Evolutionary conservation across 2,113 vertebrate species (phyloP).

Genomic region (Atrichornis clamosus): DNA sequence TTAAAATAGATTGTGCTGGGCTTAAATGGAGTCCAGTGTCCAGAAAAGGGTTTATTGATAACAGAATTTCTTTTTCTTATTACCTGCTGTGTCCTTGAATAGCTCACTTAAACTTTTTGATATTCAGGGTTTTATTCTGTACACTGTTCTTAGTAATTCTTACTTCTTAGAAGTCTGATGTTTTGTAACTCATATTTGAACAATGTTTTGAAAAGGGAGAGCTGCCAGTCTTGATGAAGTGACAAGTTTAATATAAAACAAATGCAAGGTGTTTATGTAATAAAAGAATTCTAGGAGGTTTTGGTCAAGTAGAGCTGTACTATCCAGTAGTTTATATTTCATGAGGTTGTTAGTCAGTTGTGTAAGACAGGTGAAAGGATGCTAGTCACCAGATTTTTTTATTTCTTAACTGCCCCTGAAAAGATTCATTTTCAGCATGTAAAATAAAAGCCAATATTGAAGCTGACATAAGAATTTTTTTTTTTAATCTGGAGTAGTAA

Average conservation of each 20-base stretch:
- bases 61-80: not conserved
- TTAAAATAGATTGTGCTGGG: not conserved
- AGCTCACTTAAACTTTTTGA: not conserved
- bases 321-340: not conserved
- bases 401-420: not conserved
- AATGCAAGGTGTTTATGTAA: not conserved
- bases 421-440: not conserved
- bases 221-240: not conserved
- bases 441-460: not conserved
- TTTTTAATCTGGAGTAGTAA: not conserved
- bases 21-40: not conserved
- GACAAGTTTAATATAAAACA: not conserved
- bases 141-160: not conserved
- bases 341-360: not conserved
- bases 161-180: not conserved
- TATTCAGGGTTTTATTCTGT: not conserved
- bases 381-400: not conserved
- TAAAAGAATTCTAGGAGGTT: not conserved
- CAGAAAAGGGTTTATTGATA: not conserved
- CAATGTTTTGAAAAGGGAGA: not conserved
- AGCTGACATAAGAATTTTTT: not conserved
- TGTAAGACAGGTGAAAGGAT: not conserved
- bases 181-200: not conserved
- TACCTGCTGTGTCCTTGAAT: not conserved
- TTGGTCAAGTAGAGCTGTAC: not conserved